A percentile compares a stretch with the other conserved stretches of the same genome.
Evolutionary conservation across 1,140 invertebrate genomes (phyloP).

Genomic region (Diplogasteroides magnus): DNA sequence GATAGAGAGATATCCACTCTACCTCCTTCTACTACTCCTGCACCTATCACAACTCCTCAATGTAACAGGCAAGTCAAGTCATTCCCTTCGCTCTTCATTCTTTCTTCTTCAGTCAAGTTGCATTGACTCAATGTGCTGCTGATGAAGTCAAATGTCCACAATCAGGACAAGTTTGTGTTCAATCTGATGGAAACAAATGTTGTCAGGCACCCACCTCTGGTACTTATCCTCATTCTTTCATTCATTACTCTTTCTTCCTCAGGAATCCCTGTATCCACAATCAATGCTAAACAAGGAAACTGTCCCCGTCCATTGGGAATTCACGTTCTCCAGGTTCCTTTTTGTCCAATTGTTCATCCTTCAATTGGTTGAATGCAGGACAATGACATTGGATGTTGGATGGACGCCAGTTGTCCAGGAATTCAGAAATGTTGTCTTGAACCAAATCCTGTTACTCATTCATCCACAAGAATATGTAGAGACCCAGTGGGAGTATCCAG

Average conservation of each 20-base stretch:
- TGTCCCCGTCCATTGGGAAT: constrained; percentile 36
- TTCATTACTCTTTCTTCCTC: constrained; percentile 1
- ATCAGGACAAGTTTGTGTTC: constrained; percentile 33
- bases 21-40: too few species aligned
- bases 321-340: constrained; percentile 22
- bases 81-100: background rate
- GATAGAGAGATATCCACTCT: too few species aligned
- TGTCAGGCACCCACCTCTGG: constrained; percentile 36
- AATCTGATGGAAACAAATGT: constrained; percentile 37
- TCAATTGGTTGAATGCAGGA: constrained; percentile 12
- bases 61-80: too few species aligned
- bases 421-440: constrained; percentile 39
- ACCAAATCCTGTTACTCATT: constrained; percentile 38
- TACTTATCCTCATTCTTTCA: constrained; percentile 13
- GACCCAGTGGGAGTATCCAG: constrained; percentile 36
- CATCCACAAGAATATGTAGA: constrained; percentile 34
- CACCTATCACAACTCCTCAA: too few species aligned
- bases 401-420: constrained; percentile 36
- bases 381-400: constrained; percentile 35
- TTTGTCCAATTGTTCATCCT: too few species aligned
- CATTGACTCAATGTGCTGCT: constrained; percentile 34
- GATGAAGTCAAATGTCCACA: constrained; percentile 30
- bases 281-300: constrained; percentile 37
- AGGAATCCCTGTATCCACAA: constrained; percentile 36
- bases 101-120: constrained; percentile 21